Evolutionary conservation across 2,797 vertebrate species (phyloP).

Genomic region (Heliangelus exortis): DNA sequence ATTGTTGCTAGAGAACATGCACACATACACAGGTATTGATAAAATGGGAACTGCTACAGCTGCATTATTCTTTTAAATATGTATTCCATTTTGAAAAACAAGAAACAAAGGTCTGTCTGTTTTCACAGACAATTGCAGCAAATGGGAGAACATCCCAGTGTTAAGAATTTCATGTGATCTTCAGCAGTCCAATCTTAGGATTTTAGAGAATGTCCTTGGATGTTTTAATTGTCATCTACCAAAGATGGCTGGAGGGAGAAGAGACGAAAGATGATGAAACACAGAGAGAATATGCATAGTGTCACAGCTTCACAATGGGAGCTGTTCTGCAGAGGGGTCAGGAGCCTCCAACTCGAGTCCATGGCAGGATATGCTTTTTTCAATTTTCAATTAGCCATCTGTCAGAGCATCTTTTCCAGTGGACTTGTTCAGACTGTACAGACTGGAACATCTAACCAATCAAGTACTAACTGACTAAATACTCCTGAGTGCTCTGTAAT

Average conservation of each 20-base stretch:
- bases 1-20: neutral
- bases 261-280: neutral
- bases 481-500: neutral
- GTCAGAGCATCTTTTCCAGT: constrained; percentile 50
- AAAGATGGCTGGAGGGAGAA: neutral
- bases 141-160: neutral
- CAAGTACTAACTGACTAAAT: neutral
- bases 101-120: neutral
- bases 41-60: neutral
- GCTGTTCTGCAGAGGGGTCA: neutral
- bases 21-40: neutral
- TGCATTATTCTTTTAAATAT: neutral
- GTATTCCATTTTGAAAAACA: neutral
- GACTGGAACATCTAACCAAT: neutral
- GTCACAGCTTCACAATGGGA: neutral
- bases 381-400: constrained; percentile 48
- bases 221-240: neutral
- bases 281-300: neutral
- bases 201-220: neutral
- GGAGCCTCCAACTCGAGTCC: neutral
- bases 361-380: neutral
- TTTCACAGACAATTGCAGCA: neutral
- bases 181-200: neutral
- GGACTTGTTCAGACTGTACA: neutral
- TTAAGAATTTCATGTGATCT: neutral